Evolutionary conservation across 2,797 vertebrate species (phyloP).

Genomic region (Phrynocephalus forsythii): DNA sequence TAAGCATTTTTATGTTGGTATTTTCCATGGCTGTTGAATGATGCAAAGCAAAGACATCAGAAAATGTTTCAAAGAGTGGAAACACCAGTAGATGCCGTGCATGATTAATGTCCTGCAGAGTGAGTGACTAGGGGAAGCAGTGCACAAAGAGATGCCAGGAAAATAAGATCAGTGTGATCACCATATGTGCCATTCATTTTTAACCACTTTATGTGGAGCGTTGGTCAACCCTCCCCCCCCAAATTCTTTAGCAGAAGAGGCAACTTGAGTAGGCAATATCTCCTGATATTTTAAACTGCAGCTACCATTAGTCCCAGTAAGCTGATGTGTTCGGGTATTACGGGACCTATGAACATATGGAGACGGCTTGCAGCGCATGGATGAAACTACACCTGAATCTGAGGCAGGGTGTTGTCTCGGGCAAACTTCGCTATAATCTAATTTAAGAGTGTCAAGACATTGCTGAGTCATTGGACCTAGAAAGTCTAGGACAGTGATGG

Average conservation of each 20-base stretch:
- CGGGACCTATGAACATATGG: neutral
- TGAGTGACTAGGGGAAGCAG: neutral
- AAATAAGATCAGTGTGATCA: constrained; percentile 4
- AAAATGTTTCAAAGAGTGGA: constrained; percentile 34
- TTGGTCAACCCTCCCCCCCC: neutral
- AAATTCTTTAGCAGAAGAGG: neutral
- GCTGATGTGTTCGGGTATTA: neutral
- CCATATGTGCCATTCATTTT: neutral
- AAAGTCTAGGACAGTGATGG: neutral
- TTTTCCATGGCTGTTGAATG: neutral
- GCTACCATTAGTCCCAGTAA: neutral
- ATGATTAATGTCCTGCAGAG: constrained; percentile 13
- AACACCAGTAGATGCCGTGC: constrained; percentile 31
- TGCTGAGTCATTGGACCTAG: neutral
- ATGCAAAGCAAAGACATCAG: fast-evolving
- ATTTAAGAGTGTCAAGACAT: neutral
- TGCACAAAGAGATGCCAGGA: fast-evolving
- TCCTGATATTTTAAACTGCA: neutral
- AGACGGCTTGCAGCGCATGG: neutral
- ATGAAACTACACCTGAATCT: neutral
- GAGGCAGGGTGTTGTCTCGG: neutral
- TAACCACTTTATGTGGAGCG: neutral
- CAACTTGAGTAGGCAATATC: neutral
- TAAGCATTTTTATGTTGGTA: neutral
- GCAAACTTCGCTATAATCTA: neutral